These are phyloP conservation scores for Hippocampus kuda DNA, from an alignment of 2,797 vertebrate species.

Conservation along the genomic window DNA sequence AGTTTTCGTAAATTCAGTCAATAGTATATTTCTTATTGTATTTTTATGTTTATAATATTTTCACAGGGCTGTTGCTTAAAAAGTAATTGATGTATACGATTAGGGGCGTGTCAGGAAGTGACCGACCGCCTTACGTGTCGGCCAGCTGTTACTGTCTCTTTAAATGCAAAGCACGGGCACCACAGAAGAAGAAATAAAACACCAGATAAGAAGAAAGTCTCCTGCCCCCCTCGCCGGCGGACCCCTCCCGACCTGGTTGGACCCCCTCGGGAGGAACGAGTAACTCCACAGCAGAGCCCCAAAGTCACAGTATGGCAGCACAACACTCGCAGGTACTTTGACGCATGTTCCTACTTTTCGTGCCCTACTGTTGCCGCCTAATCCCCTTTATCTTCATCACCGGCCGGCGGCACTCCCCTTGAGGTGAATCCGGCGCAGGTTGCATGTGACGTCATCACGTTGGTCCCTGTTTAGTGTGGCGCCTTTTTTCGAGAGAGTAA, in stretches of 20 bases:
- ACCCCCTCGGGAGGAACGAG: constrained; percentile 16
- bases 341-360: background rate
- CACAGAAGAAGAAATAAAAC: background rate
- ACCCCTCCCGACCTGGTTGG: constrained; percentile 17
- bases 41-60: background rate
- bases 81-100: too few relatives aligned
- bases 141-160: constrained; percentile 52
- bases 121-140: background rate
- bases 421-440: background rate
- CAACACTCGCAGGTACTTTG: constrained; percentile 1
- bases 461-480: too few relatives aligned
- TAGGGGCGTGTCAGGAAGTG: background rate
- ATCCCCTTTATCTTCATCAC: constrained; percentile 12
- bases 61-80: background rate
- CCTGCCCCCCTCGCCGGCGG: constrained; percentile 15
- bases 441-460: background rate
- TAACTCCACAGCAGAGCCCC: background rate
- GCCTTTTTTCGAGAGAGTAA: too few relatives aligned
- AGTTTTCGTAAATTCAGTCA: too few relatives aligned
- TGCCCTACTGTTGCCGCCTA: constrained; percentile 1
- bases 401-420: background rate
- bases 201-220: constrained; percentile 36
- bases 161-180: constrained; percentile 49
- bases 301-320: background rate
- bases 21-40: background rate